Base-by-base conservation (phyloP, 2,113 vertebrate genomes). In the Cavia aperea region DNA sequence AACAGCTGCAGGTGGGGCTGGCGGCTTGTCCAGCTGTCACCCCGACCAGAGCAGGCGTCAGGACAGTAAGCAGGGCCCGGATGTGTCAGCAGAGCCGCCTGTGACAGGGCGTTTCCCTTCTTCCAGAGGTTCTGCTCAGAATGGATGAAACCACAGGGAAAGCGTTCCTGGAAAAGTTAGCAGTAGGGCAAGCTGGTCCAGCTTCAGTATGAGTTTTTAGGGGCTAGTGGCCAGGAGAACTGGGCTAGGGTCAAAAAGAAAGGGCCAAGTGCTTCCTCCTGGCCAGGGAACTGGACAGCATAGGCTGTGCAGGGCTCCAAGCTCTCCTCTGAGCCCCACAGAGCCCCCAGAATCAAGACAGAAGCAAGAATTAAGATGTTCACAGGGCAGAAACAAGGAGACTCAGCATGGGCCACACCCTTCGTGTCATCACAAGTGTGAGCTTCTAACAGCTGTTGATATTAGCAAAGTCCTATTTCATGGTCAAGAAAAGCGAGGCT, bases 141-240 rank as follows among this genome's bases (percentile, higher is more conserved):
- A 81, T 63, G 63, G 68, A 78, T 73, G 66, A 84, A 90, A 87
- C 15, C 13, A 24, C 77, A 60, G 84, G 91, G 36, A 75, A 33
- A 81, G 36, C 23, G 26, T 21, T 86, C 49, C 66, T 43, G 78
- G 91, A 91, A 95, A 91, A 51, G 70, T 93, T 92, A 86, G 58
- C 43, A 86, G 60, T 36, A 78, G 54, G 70, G 58, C n/a, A 70
- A 51, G 72, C 39, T 78, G 63, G 62, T 29, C 49, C 73, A 88
- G 49, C 51, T 19, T 81, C 43, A 46, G 26, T 84, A 21, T 33
- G 84, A 72, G 26, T 56, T 68, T 49, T 65, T 68, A 36, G 24
- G 66, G 77, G 31, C 75, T 58, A 63, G 15, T 0, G 0, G 33
- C 73, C 56, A 43, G 46, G 29, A 3, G 13, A 83, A 58, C 46